Conservation (phyloP, 2,113 vertebrate species). For the Sebastes schlegelii region DNA sequence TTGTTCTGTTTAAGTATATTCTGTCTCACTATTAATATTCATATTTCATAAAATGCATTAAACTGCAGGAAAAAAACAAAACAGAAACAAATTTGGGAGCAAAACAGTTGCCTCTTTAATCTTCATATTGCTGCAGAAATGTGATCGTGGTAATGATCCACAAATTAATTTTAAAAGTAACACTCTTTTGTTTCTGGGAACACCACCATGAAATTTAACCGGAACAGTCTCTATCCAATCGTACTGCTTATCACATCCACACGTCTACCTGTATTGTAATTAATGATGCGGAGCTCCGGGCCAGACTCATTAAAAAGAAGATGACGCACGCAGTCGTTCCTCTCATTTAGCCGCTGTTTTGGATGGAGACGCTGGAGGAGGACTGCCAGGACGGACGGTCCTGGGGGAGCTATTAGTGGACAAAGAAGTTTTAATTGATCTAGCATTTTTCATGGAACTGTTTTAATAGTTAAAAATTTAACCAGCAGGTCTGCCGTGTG, state of each 20-base stretch:
- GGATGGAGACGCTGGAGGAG: not conserved
- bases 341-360: not conserved
- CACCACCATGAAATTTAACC: not conserved
- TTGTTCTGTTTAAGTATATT: not conserved
- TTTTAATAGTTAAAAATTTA: not conserved
- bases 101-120: not conserved
- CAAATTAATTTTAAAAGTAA: not conserved
- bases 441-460: not conserved
- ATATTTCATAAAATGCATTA: not conserved
- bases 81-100: not conserved
- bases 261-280: constrained; percentile 8
- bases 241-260: not conserved
- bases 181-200: not conserved
- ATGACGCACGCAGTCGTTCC: not conserved
- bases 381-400: not conserved
- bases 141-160: not conserved
- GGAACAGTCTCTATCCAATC: not conserved
- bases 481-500: not conserved
- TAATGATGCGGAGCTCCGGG: constrained; percentile 2
- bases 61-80: not conserved
- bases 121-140: not conserved
- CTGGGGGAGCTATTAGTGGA: not conserved
- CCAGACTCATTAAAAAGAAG: constrained; percentile 4
- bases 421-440: constrained; percentile 20
- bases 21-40: not conserved